Evolutionary conservation across 2,888 invertebrate species (phyloP).

Genomic region (Clunio marinus): DNA sequence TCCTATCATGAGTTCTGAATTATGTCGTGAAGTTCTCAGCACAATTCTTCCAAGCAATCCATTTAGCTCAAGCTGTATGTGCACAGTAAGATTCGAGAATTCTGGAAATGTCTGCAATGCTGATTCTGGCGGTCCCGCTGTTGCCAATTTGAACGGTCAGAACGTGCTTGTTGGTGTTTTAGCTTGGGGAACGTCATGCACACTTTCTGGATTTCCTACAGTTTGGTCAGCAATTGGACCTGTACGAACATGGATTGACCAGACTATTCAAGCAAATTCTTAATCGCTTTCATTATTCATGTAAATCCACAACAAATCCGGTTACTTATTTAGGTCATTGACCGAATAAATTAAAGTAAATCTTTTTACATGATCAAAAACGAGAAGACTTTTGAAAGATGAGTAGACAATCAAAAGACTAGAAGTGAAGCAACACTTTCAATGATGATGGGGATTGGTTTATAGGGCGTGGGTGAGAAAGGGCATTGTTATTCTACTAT

Average conservation of each 20-base stretch:
- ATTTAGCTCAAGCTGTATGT: background rate
- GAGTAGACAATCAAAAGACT: too few relatives aligned
- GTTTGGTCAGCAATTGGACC: too few relatives aligned
- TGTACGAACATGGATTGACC: too few relatives aligned
- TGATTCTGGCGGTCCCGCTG: background rate
- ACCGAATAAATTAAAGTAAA: background rate
- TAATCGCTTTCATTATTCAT: too few relatives aligned
- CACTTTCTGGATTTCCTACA: too few relatives aligned
- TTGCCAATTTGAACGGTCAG: too few relatives aligned
- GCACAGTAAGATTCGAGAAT: background rate
- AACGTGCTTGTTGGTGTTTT: background rate
- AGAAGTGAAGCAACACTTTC: too few relatives aligned
- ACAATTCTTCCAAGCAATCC: background rate
- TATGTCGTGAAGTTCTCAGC: background rate
- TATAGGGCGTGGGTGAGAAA: background rate
- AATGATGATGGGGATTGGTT: background rate
- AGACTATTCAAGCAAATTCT: too few relatives aligned
- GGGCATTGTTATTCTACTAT: slow-evolving; percentile 6
- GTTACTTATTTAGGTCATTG: too few relatives aligned
- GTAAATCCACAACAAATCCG: too few relatives aligned
- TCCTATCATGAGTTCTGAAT: background rate
- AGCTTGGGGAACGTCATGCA: background rate
- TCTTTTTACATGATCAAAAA: too few relatives aligned
- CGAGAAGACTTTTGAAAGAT: too few relatives aligned
- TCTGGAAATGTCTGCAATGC: background rate